Evolutionary conservation across 2,797 vertebrate genomes (phyloP).

Genomic region (Cynopterus sphinx): DNA sequence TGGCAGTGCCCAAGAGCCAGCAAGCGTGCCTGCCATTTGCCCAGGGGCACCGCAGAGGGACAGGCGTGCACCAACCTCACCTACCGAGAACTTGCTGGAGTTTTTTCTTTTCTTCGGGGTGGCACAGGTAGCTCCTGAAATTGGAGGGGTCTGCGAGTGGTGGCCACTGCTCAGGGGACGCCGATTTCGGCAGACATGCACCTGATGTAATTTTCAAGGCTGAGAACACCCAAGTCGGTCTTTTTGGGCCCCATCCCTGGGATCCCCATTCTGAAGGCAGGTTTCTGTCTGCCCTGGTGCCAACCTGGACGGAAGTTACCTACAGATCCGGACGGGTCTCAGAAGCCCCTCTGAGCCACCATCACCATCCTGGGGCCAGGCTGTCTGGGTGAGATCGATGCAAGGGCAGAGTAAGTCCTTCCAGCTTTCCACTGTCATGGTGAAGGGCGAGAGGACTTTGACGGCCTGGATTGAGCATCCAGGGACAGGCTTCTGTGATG

Average conservation of each 20-base stretch:
- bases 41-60: fast-evolving
- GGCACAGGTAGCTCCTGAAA: not conserved
- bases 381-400: not conserved
- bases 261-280: not conserved
- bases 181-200: not conserved
- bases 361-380: not conserved
- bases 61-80: fast-evolving
- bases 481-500: not conserved
- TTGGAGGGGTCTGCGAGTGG: fast-evolving
- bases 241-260: not conserved
- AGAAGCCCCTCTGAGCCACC: not conserved
- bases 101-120: not conserved
- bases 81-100: not conserved
- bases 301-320: not conserved
- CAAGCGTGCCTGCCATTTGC: fast-evolving
- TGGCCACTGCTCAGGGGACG: not conserved
- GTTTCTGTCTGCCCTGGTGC: not conserved
- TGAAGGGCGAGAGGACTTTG: not conserved
- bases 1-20: not conserved
- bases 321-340: not conserved
- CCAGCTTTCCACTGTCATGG: not conserved
- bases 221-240: not conserved
- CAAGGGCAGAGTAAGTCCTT: not conserved
- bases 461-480: not conserved
- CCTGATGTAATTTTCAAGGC: not conserved